Evolutionary conservation across 2,888 invertebrate species (phyloP).

Genomic region (Aspidiotus destructor): DNA sequence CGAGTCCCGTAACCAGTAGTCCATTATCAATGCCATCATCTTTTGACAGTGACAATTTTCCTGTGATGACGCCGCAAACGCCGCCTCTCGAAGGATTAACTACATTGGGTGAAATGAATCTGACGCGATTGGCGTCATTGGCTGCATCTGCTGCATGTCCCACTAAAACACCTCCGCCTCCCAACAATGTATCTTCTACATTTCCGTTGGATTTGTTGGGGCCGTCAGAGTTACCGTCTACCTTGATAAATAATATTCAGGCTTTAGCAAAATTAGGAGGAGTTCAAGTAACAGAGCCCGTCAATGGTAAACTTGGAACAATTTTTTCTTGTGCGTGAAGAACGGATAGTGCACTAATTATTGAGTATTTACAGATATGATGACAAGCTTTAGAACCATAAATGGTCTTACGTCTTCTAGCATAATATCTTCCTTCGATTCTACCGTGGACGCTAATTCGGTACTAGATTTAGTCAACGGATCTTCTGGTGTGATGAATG

Average conservation of each 20-base stretch:
- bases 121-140: constrained; percentile 71
- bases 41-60: constrained; percentile 57
- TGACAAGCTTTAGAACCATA: constrained; percentile 10
- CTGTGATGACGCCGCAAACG: constrained; percentile 41
- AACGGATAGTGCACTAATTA: not conserved
- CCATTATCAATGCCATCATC: constrained; percentile 65
- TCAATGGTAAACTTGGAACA: constrained; percentile 38
- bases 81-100: constrained; percentile 46
- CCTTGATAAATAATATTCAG: constrained; percentile 73
- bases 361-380: constrained; percentile 10
- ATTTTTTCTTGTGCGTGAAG: not conserved
- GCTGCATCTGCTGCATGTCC: constrained; percentile 49
- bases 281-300: constrained; percentile 45
- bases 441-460: constrained; percentile 17
- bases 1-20: constrained; percentile 55
- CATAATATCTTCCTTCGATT: constrained; percentile 14
- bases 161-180: constrained; percentile 37
- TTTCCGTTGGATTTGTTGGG: constrained; percentile 67
- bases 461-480: constrained; percentile 29
- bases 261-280: constrained; percentile 76
- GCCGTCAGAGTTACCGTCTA: constrained; percentile 57
- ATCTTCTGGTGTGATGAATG: constrained; percentile 19
- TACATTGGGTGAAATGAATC: constrained; percentile 76
- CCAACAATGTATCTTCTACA: constrained; percentile 44
- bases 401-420: constrained; percentile 6